Conservation (phyloP, 2,797 vertebrate species). For the Cryptoblepharus egeriae region DNA sequence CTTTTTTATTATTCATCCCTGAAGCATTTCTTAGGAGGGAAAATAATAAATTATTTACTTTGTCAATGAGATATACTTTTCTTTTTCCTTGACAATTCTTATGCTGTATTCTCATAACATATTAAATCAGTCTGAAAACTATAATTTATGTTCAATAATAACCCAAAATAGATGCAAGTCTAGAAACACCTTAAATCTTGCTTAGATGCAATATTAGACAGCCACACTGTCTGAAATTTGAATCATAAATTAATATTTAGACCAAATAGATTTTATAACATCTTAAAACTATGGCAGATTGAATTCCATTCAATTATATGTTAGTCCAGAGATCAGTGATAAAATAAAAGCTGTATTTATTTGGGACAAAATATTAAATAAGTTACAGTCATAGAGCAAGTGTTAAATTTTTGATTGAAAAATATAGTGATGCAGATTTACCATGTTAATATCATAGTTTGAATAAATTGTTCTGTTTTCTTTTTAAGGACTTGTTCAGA, state of each 20-base stretch:
- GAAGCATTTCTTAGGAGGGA: conserved; percentile 48
- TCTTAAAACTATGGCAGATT: not conserved
- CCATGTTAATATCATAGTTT: not conserved
- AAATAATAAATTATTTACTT: conserved; percentile 37
- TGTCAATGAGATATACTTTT: conserved; percentile 12
- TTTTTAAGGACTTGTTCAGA: conserved; percentile 18
- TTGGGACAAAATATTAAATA: conserved; percentile 5
- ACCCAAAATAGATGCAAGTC: not conserved
- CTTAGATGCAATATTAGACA: not conserved
- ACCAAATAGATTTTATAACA: not conserved
- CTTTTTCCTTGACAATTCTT: conserved; percentile 9
- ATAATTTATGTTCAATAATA: conserved; percentile 12
- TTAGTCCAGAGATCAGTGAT: not conserved
- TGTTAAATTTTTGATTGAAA: not conserved
- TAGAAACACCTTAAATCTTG: conserved; percentile 21
- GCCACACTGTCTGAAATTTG: not conserved
- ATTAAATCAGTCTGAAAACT: not conserved
- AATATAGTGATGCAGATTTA: conserved; percentile 4
- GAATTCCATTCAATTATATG: conserved; percentile 3
- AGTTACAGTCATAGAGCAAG: not conserved
- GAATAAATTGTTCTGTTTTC: not conserved
- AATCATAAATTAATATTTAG: conserved; percentile 9
- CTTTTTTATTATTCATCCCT: conserved; percentile 49
- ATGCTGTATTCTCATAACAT: not conserved
- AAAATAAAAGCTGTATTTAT: conserved; percentile 20